Base-by-base conservation (phyloP, 2,888 invertebrate species). In the Anthrax anthrax region DNA sequence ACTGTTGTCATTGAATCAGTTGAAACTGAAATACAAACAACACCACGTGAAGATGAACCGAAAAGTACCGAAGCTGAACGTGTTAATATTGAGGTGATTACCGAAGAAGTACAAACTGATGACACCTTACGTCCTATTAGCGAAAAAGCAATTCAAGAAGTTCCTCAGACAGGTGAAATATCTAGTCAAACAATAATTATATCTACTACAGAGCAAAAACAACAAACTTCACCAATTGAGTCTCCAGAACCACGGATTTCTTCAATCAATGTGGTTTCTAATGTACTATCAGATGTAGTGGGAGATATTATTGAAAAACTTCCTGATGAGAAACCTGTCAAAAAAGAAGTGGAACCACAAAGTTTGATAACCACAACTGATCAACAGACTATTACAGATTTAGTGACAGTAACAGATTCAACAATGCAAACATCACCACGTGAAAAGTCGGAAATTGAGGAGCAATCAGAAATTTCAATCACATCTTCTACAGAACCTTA, bases 21-120 rank as follows among this genome's bases (percentile, higher is more conserved):
- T 1, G 71, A 71, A 52, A 63, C 63, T 0, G 67, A 69, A 48
- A 57, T 59, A 3, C 68, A 69, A 56, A 62, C 63, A 17, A 57
- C 58, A 13, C 57, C 60, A 1, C 46, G 56, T 13, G 48, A 48
- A 18, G 54, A 53, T 47, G 63, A 37, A 56, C 57, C 12, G 68
- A 4, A 14, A 14, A 6, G 3, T 4, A n/a, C n/a, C n/a, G 17
- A 17, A n/a, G n/a, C 5, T 16, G 39, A 39, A 39, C 18, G 12
- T 10, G 18, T 16, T 39, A 17, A 17, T 5, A 57, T 68, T 60
- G 36, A 67, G 65, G 50, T 69, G 65, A 47, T 71, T 66, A 60
- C 73, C 65, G 48, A 68, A 61, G 51, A 70, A 48, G 69, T 72
- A 13, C 76, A 76, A 57, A 70, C 71, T 4, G 70, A 73, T 48